These are phyloP conservation scores for Dioctria linearis DNA, from an alignment of 2,888 invertebrate genomes.

Conservation along the genomic window DNA sequence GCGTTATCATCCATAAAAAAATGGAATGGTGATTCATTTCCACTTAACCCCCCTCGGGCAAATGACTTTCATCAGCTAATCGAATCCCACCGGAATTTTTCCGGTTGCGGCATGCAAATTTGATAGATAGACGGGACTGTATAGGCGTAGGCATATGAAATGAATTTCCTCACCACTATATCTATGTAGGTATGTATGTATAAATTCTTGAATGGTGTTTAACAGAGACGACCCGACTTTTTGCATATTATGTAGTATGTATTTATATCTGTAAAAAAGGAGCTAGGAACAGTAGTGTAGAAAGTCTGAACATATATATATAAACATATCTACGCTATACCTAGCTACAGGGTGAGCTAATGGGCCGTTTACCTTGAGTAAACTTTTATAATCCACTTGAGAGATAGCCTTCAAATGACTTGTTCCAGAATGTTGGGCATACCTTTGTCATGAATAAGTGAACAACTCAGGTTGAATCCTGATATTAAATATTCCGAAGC, in stretches of 20 bases:
- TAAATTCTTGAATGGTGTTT: no score
- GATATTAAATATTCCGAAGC: no score
- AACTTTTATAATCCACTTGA: not conserved
- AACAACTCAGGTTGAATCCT: not conserved
- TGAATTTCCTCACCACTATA: not conserved
- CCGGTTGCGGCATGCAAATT: not conserved
- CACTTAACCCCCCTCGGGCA: not conserved
- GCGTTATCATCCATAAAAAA: not conserved
- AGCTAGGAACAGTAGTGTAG: not conserved
- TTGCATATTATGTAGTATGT: no score
- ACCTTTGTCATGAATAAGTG: not conserved
- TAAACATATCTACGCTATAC: not conserved
- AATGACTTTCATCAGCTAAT: slow-evolving; percentile 3
- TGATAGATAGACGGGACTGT: not conserved
- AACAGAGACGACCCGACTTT: not conserved
- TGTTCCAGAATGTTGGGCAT: not conserved
- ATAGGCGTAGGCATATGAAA: not conserved
- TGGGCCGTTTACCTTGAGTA: not conserved
- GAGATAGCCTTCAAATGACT: not conserved
- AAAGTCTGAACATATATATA: not conserved
- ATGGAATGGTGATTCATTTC: not conserved
- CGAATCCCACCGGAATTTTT: not conserved
- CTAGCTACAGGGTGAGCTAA: not conserved
- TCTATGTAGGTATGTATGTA: no score
- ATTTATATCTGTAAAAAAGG: no score